A percentile compares a stretch with the other conserved stretches of the same genome.
Evolutionary conservation across 2,888 invertebrate species (phyloP).

Genomic region (Eustalomyia histrio): DNA sequence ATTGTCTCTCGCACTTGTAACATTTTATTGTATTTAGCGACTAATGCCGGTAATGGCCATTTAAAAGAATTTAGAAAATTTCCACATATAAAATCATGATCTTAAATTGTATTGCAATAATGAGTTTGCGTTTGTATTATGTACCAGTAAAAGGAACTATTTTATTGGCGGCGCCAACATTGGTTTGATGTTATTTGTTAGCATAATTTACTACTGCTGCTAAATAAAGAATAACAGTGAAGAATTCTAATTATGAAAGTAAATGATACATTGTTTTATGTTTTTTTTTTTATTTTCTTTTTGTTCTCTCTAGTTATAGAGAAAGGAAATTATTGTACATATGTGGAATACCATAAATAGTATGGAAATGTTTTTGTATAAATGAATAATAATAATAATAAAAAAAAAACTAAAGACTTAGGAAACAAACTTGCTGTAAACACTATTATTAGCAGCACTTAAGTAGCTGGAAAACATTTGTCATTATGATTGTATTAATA

Average conservation of each 20-base stretch:
- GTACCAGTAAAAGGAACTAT: slow-evolving; percentile 8
- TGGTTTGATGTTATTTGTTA: slow-evolving; percentile 44
- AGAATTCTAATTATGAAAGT: slow-evolving; percentile 65
- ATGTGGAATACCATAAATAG: slow-evolving; percentile 56
- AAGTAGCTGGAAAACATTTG: background rate
- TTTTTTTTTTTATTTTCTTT: background rate
- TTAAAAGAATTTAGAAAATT: slow-evolving; percentile 62
- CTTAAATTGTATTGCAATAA: slow-evolving; percentile 44
- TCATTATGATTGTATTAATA: background rate
- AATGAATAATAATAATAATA: slow-evolving; percentile 8
- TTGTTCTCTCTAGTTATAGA: slow-evolving; percentile 22
- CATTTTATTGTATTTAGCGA: slow-evolving; percentile 15
- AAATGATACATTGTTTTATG: slow-evolving; percentile 47
- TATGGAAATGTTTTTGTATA: slow-evolving; percentile 29
- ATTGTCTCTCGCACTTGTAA: slow-evolving; percentile 34
- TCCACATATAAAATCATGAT: slow-evolving; percentile 62
- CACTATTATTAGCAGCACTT: background rate
- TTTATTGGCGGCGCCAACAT: slow-evolving; percentile 61
- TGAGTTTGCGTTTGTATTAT: slow-evolving; percentile 15
- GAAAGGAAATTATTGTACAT: slow-evolving; percentile 57
- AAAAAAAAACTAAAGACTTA: slow-evolving; percentile 57
- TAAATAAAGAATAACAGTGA: slow-evolving; percentile 26
- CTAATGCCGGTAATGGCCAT: slow-evolving; percentile 47
- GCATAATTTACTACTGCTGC: slow-evolving; percentile 53
- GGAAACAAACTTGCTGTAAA: slow-evolving; percentile 19